Evolutionary conservation across 1,140 invertebrate species (phyloP).

Genomic region (Carposina sasakii): DNA sequence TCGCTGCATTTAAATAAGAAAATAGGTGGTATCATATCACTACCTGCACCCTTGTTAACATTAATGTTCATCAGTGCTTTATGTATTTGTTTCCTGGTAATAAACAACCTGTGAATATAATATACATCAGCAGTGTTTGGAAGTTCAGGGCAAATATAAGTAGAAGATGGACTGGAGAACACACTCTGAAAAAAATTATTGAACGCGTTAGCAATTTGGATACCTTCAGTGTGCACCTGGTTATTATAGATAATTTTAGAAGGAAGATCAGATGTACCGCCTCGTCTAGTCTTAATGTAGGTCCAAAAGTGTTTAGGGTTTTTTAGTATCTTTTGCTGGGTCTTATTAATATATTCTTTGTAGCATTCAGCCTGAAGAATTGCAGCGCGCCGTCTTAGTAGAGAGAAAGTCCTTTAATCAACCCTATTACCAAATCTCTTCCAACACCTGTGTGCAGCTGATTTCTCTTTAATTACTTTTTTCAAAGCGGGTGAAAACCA

Average conservation of each 20-base stretch:
- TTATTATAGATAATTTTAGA: background rate
- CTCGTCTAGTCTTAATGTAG: background rate
- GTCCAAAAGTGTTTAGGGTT: background rate
- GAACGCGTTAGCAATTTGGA: background rate
- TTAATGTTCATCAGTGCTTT: background rate
- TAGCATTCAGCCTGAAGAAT: background rate
- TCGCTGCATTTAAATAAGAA: background rate
- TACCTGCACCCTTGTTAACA: background rate
- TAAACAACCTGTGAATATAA: no score
- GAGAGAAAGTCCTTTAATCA: background rate
- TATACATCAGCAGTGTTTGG: background rate
- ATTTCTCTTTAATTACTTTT: conserved; percentile 1
- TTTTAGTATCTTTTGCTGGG: background rate
- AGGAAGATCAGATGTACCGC: background rate
- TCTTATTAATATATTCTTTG: background rate
- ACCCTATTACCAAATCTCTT: background rate
- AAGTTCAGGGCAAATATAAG: background rate
- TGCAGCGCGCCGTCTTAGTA: background rate
- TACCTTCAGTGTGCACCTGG: background rate
- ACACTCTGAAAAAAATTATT: background rate
- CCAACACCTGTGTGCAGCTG: background rate
- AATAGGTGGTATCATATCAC: background rate
- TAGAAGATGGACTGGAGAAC: background rate
- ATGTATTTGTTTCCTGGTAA: background rate
- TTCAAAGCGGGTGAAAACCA: background rate